Base-by-base conservation (phyloP, 2,888 invertebrate genomes). In the Tiphia femorata region DNA sequence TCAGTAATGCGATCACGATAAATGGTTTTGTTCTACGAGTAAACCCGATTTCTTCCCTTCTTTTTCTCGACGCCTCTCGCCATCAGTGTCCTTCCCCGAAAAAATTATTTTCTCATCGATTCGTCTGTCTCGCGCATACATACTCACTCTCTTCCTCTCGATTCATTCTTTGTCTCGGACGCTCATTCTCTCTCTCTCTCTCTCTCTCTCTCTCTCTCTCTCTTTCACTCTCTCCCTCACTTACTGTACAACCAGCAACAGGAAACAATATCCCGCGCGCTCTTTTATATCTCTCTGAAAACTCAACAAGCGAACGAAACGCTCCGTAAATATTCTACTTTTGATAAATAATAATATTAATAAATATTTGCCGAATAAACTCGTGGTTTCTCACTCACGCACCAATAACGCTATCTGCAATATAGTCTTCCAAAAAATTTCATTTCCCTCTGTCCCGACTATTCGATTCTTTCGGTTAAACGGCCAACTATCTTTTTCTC, bases 241-340 rank as follows among this genome's bases (percentile, higher is more conserved):
- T 16, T 33, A 40, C 52, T 56, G 49, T 58, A 63, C 64, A 59
- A 23, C 44, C 17, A 52, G 49, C 57, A 46, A 63, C 53, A 40
- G 38, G 47, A 49, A 62, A 60, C 42, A 48, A 49, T 58, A 58
- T 58, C 60, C 46, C 46, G 48, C 17, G 44, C 29, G 33, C 49
- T 42, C 41, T 42, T 52, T 62, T 70, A 69, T 67, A 70, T 70
- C 62, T 69, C 70, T 70, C 49, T 69, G 55, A 69, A 70, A 69
- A 70, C 69, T 62, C 67, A 69, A 70, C 70, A 69, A 70, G 70
- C 70, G 69, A 70, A 70, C 67, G 60, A 62, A 64, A 64, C 70
- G 69, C 64, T 64, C 58, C 62, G 49, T 63, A 69, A 69, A 69
- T 64, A 61, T 48, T 56, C 50, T 55, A 52, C 50, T 54, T 58